phyloP scores from a whole-genome alignment of 2,113 vertebrate species.

The Entelurus aequoreus region DNA sequence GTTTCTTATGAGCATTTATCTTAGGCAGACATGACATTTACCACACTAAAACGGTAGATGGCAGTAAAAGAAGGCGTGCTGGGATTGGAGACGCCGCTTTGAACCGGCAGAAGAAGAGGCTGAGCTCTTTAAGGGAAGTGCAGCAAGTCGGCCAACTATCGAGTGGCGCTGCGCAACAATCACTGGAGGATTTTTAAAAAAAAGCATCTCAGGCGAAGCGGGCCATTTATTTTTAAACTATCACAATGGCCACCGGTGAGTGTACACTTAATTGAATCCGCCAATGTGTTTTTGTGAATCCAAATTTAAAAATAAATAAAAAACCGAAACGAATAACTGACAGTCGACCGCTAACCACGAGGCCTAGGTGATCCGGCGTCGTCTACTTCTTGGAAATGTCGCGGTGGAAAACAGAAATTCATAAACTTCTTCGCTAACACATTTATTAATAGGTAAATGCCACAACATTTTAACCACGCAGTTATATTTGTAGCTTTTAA shows the following conservation, averaged over 20 bases:
- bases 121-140: slow-evolving; percentile 34
- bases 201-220: slow-evolving; percentile 18
- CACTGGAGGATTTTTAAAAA: slow-evolving; percentile 50
- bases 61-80: background rate
- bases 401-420: accelerated
- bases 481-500: too few species aligned
- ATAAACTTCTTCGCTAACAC: accelerated
- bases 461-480: background rate
- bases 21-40: background rate
- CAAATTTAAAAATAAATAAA: accelerated
- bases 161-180: slow-evolving; percentile 26
- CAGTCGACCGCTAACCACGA: slow-evolving; percentile 26
- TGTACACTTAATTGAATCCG: background rate
- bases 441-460: background rate
- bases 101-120: slow-evolving; percentile 17
- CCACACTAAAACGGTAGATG: slow-evolving; percentile 19
- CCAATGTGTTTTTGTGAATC: background rate
- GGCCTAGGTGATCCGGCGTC: slow-evolving; percentile 27
- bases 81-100: background rate
- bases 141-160: slow-evolving; percentile 33
- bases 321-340: slow-evolving; percentile 17
- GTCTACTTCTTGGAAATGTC: slow-evolving; percentile 33
- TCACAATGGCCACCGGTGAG: slow-evolving; percentile 74
- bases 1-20: too few species aligned
- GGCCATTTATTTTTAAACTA: slow-evolving; percentile 31